Evolutionary conservation across 2,888 invertebrate genomes (phyloP), one percentile per base, ranked within the genome.

Genomic region (Drosophila vallismaia): DNA sequence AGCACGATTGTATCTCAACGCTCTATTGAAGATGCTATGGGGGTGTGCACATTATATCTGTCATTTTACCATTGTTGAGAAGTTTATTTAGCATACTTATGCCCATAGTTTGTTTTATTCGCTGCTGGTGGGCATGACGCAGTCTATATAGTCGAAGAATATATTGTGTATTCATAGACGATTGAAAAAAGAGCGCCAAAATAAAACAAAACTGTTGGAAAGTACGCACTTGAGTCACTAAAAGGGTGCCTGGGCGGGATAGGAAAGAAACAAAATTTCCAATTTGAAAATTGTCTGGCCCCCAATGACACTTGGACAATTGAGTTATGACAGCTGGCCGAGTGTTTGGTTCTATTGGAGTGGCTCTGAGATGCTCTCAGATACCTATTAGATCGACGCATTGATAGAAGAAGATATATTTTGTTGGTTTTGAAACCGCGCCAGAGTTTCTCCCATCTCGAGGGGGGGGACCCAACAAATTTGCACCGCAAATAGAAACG

Each of bases 401-500:
- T 42, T 24, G 31, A 51, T 31, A 44, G 62, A 63, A 26, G 26
- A 28, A 28, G 28, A 28, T 63, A 63, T 44, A 29, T 12, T 59
- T 6, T 38, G n/a, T 58, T 19, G 46, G 7, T 62, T 19, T 36
- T 3, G n/a, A 12, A 33, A 24, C 49, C 38, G 8, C 31, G 31
- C 48, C 48, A 12, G 26, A 62, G 60, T 62, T 62, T 62, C 49
- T 45, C 46, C 29, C 42, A 12, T 8, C 14, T 8, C 6, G 42
- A 42, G 19, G 14, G 19, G 14, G 19, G 19, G 19, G 19, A 19
- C 64, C 36, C 60, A 46, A 60, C 60, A 68, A 66, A 66, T 54
- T 57, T 57, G 49, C 70, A 57, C 40, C 66, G 36, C 56, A 68
- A 69, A 56, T 69, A 69, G 57, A 67, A 67, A 67, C 70, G 70